phyloP scores from a whole-genome alignment of 1,140 invertebrate genomes.

The Drosophila prosaltans region DNA sequence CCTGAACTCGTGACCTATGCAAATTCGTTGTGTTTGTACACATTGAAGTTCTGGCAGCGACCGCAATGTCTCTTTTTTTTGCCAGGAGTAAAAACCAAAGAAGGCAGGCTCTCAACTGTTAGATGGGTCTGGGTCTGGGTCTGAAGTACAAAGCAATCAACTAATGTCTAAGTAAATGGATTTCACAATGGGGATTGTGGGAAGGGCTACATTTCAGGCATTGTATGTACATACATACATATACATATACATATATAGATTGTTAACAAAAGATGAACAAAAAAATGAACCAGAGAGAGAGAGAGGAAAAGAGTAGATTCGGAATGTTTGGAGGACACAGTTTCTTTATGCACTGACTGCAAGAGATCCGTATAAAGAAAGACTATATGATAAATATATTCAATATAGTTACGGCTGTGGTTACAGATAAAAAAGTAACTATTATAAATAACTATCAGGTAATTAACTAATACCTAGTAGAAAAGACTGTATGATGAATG shows the following conservation, averaged over 20 bases:
- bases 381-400: too few relatives aligned
- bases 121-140: conserved; percentile 66
- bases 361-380: too few relatives aligned
- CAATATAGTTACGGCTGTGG: too few relatives aligned
- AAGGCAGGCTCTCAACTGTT: not conserved
- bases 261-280: too few relatives aligned
- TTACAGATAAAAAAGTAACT: not conserved
- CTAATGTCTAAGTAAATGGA: conserved; percentile 25
- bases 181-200: too few relatives aligned
- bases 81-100: not conserved
- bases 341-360: too few relatives aligned
- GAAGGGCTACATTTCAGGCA: too few relatives aligned
- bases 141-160: conserved; percentile 59
- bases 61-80: conserved; percentile 13
- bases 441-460: not conserved
- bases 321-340: too few relatives aligned
- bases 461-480: not conserved
- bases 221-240: too few relatives aligned
- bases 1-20: conserved; percentile 82
- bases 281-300: too few relatives aligned
- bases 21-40: conserved; percentile 71
- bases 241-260: too few relatives aligned
- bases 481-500: not conserved
- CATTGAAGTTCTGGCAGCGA: conserved; percentile 61
- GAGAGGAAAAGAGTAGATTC: too few relatives aligned